These are phyloP conservation scores for Ophion ellenae DNA, from an alignment of 2,888 invertebrate genomes.

Conservation along the genomic window DNA sequence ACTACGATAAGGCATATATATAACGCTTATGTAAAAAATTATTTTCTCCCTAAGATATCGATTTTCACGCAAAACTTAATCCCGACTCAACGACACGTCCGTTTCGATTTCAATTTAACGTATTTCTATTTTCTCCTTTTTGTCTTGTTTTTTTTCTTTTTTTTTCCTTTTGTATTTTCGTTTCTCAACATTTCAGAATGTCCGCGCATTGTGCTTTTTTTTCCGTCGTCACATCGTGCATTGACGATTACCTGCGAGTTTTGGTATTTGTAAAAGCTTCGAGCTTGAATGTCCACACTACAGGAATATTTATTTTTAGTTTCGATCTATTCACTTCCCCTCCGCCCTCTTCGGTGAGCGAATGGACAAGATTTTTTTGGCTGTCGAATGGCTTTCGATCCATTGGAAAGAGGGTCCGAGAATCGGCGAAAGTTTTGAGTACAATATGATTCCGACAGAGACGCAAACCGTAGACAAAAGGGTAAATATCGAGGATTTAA, in stretches of 20 bases:
- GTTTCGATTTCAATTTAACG: constrained; percentile 3
- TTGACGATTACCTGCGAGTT: background rate
- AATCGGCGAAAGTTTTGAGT: too few relatives aligned
- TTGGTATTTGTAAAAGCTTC: constrained; percentile 46
- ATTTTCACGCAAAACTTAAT: constrained; percentile 42
- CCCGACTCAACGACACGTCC: constrained; percentile 37
- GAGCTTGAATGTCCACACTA: constrained; percentile 33
- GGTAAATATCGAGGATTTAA: too few relatives aligned
- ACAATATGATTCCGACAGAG: too few relatives aligned
- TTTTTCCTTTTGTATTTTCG: background rate
- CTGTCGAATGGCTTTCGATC: too few relatives aligned
- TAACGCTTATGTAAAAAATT: constrained; percentile 74
- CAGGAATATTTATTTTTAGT: background rate
- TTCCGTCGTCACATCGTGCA: constrained; percentile 20
- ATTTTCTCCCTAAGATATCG: constrained; percentile 65
- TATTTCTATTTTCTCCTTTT: background rate
- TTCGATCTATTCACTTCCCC: background rate
- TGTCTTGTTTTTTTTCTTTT: background rate
- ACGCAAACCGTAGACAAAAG: too few relatives aligned
- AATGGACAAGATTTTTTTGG: too few relatives aligned
- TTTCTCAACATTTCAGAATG: background rate
- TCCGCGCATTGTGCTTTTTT: constrained; percentile 5
- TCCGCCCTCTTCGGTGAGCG: background rate
- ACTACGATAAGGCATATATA: constrained; percentile 72
- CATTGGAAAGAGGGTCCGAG: too few relatives aligned